These are phyloP conservation scores for Synanthedon tipuliformis DNA, from an alignment of 2,888 invertebrate species.

Conservation along the genomic window DNA sequence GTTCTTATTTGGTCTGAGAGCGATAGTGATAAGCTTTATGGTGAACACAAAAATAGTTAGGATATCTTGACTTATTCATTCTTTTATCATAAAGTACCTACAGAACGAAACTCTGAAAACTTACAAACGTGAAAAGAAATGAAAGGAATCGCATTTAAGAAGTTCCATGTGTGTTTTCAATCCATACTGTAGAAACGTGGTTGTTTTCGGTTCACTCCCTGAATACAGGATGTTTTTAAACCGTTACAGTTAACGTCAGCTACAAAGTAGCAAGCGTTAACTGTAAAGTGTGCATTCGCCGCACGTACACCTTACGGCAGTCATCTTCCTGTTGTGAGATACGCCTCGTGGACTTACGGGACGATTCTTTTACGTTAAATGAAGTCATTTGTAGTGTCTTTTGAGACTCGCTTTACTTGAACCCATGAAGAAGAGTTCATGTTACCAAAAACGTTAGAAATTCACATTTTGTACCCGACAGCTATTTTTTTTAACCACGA, in stretches of 20 bases:
- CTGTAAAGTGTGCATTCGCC: not conserved
- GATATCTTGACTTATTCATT: no score
- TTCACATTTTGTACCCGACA: no score
- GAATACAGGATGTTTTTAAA: constrained; percentile 31
- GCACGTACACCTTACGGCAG: not conserved
- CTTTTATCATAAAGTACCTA: no score
- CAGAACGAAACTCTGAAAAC: no score
- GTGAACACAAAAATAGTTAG: not conserved
- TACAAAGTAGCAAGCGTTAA: not conserved
- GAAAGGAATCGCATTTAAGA: no score
- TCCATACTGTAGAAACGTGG: constrained; percentile 5
- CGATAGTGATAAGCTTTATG: no score
- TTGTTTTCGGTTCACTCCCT: constrained; percentile 19
- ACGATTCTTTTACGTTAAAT: constrained; percentile 1
- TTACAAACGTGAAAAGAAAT: no score
- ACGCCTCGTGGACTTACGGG: not conserved
- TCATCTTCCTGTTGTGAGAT: not conserved
- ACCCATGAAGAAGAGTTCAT: no score
- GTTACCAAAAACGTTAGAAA: no score
- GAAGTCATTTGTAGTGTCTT: constrained; percentile 1
- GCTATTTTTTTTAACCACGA: no score
- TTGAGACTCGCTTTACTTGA: not conserved
- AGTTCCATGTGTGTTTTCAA: not conserved
- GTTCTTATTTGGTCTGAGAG: no score
- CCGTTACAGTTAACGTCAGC: constrained; percentile 14